A percentile compares a stretch with the other conserved stretches of the same genome.
Conservation (phyloP, 2,888 invertebrate species). For the Ophonus ardosiacus region DNA sequence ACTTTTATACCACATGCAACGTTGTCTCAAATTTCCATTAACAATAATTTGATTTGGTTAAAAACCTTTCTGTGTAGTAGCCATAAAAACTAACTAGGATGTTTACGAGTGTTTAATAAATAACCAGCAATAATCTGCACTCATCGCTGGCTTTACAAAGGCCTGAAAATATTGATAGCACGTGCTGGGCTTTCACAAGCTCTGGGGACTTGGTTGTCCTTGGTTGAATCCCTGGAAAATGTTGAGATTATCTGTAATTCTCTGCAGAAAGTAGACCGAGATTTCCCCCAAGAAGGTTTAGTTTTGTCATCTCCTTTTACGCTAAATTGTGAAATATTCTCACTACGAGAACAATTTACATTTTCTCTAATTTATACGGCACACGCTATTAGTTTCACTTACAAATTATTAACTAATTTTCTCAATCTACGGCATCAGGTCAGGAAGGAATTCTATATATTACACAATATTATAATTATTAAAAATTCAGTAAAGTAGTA, state of each 20-base stretch:
- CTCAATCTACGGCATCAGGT: neutral
- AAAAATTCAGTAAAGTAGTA: neutral
- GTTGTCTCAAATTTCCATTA: neutral
- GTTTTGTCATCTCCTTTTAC: conserved; percentile 3
- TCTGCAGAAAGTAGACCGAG: neutral
- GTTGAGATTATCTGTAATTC: conserved; percentile 41
- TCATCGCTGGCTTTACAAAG: conserved; percentile 1
- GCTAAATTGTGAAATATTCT: conserved; percentile 24
- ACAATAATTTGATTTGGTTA: conserved; percentile 6
- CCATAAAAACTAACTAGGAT: neutral
- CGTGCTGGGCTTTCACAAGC: neutral
- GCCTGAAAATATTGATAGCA: conserved; percentile 33
- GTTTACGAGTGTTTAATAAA: conserved; percentile 19
- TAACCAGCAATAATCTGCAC: neutral
- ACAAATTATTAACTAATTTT: neutral
- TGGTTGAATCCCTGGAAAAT: conserved; percentile 37
- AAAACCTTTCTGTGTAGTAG: neutral
- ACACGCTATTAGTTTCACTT: neutral
- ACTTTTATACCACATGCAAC: neutral
- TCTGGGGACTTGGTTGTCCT: conserved; percentile 7
- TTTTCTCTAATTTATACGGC: neutral
- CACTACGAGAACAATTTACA: neutral
- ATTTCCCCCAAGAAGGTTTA: conserved; percentile 15
- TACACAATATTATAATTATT: neutral
- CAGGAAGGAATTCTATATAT: neutral